Evolutionary conservation across 2,888 invertebrate genomes (phyloP).

Genomic region (Macrosiphum euphorbiae): DNA sequence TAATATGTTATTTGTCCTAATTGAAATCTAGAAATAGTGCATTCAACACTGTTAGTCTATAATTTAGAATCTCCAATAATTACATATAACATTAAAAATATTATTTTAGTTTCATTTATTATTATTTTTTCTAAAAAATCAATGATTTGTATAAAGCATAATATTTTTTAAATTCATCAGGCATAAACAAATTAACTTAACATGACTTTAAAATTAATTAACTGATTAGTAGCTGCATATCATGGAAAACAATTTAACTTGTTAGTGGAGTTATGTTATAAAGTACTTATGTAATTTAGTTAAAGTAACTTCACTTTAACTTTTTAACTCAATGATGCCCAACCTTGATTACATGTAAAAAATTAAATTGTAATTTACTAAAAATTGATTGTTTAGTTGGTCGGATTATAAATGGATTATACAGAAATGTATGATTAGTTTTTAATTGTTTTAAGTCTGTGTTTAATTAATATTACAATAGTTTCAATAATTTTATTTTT

Average conservation of each 20-base stretch:
- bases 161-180: neutral
- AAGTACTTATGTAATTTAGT: no score
- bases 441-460: neutral
- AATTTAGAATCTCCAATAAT: neutral
- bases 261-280: no score
- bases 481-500: conserved; percentile 3
- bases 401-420: neutral
- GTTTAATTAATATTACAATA: conserved; percentile 16
- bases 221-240: neutral
- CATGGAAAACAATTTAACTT: neutral
- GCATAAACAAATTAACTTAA: neutral
- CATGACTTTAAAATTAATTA: neutral
- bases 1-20: neutral
- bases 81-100: neutral
- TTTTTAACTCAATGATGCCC: neutral
- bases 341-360: neutral
- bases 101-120: neutral
- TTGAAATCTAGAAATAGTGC: neutral
- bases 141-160: neutral
- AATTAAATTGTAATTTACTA: neutral
- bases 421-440: neutral
- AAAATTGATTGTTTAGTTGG: conserved; percentile 8
- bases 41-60: neutral
- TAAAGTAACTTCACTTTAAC: neutral
- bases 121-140: neutral